These are phyloP conservation scores for Cheirogaleus major DNA, from an alignment of 2,797 vertebrate species.

Conservation along the genomic window DNA sequence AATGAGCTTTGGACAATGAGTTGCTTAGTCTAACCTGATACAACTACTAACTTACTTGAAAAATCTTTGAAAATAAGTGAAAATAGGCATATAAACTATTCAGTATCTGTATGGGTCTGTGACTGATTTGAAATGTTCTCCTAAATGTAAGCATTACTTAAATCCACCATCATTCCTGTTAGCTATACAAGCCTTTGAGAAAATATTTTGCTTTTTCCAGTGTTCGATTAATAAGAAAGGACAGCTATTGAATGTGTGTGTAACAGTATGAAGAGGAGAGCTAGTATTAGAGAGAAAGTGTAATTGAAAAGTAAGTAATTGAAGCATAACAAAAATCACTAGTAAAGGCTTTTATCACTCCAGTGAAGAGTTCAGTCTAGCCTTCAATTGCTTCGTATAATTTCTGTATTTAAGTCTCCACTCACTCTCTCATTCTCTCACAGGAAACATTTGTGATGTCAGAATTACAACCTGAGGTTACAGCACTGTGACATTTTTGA, in stretches of 20 bases:
- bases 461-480: conserved; percentile 35
- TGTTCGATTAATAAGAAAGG: conserved; percentile 43
- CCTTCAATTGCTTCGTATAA: not conserved
- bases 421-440: not conserved
- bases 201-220: conserved; percentile 38
- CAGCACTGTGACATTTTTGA: conserved; percentile 9
- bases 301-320: conserved; percentile 59
- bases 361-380: conserved; percentile 9
- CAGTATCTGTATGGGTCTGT: not conserved
- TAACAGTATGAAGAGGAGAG: not conserved
- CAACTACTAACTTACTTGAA: not conserved
- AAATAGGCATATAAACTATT: not conserved
- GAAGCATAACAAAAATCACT: conserved; percentile 58
- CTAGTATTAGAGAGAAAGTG: conserved; percentile 2
- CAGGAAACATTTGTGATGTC: conserved; percentile 59
- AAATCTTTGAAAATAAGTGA: conserved; percentile 12
- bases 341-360: conserved; percentile 50
- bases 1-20: not conserved
- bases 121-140: not conserved
- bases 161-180: conserved; percentile 6
- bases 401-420: conserved; percentile 2
- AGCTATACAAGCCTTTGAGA: not conserved
- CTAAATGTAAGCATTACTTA: not conserved
- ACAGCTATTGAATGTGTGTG: conserved; percentile 31
- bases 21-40: not conserved